These are phyloP conservation scores for Elaeidobius kamerunicus DNA, from an alignment of 2,888 invertebrate genomes.

Conservation along the genomic window DNA sequence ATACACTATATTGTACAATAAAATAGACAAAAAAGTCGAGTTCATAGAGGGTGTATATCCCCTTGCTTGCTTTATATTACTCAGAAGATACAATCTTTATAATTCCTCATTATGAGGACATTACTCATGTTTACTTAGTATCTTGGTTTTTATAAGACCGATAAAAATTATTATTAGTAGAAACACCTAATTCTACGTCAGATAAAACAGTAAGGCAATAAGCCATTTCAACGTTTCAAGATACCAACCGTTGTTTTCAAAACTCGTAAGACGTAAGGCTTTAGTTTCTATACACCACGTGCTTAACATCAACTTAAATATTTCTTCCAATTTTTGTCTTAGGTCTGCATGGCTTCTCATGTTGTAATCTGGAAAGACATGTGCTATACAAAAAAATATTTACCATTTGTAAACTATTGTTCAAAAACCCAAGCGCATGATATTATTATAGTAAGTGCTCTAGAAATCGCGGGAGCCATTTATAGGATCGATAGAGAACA, in stretches of 20 bases:
- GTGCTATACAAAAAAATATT: neutral
- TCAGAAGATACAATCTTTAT: neutral
- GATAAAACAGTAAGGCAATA: neutral
- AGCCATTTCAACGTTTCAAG: neutral
- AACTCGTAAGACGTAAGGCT: slow-evolving; percentile 47
- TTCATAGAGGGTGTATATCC: neutral
- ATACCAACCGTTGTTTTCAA: slow-evolving; percentile 32
- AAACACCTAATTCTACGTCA: no score
- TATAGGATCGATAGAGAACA: no score
- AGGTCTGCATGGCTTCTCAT: slow-evolving; percentile 51
- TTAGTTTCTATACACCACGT: slow-evolving; percentile 78
- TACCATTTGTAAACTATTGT: neutral
- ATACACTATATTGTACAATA: neutral
- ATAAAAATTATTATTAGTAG: no score
- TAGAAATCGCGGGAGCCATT: no score
- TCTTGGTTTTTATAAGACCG: no score
- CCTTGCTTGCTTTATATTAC: neutral
- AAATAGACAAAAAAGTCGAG: neutral
- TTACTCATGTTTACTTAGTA: neutral
- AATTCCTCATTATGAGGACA: neutral
- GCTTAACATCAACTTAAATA: slow-evolving; percentile 77
- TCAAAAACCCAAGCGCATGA: no score
- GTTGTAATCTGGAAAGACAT: slow-evolving; percentile 5
- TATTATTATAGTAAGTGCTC: no score
- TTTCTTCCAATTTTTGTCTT: slow-evolving; percentile 68